These are phyloP conservation scores for Philonicus albiceps DNA, from an alignment of 2,888 invertebrate genomes.

Conservation along the genomic window DNA sequence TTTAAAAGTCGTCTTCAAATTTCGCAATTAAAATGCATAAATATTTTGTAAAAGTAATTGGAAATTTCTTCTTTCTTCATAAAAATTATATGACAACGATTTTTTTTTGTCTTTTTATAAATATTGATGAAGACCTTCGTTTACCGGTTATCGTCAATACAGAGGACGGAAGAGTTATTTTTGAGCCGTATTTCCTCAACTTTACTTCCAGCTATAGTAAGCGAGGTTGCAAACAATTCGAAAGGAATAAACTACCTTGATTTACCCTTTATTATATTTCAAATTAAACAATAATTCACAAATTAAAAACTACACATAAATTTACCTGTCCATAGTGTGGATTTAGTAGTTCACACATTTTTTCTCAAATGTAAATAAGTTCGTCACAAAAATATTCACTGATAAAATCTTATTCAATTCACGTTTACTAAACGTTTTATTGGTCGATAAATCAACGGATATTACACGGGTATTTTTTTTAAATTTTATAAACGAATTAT, in stretches of 20 bases:
- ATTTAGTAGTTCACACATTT: slow-evolving; percentile 51
- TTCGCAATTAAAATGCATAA: not conserved
- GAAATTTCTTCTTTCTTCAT: not conserved
- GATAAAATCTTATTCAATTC: not conserved
- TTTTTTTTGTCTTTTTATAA: too few relatives aligned
- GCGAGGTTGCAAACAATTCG: not conserved
- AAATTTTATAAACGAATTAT: not conserved
- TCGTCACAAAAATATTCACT: not conserved
- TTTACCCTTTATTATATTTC: not conserved
- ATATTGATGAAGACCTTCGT: not conserved
- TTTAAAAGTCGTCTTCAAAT: not conserved
- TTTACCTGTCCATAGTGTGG: slow-evolving; percentile 50
- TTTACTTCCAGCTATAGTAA: not conserved
- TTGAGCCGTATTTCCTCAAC: not conserved
- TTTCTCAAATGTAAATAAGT: not conserved
- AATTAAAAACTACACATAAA: not conserved
- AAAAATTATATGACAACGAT: not conserved
- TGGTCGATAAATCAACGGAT: not conserved
- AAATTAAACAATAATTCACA: not conserved
- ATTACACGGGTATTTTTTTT: not conserved
- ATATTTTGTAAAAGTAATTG: not conserved
- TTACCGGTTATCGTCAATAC: not conserved
- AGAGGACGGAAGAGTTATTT: not conserved
- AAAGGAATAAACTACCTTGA: not conserved
- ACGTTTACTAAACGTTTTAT: not conserved